These are phyloP conservation scores for Gadopsis bispinosus DNA, from an alignment of 2,797 vertebrate genomes.

Conservation along the genomic window DNA sequence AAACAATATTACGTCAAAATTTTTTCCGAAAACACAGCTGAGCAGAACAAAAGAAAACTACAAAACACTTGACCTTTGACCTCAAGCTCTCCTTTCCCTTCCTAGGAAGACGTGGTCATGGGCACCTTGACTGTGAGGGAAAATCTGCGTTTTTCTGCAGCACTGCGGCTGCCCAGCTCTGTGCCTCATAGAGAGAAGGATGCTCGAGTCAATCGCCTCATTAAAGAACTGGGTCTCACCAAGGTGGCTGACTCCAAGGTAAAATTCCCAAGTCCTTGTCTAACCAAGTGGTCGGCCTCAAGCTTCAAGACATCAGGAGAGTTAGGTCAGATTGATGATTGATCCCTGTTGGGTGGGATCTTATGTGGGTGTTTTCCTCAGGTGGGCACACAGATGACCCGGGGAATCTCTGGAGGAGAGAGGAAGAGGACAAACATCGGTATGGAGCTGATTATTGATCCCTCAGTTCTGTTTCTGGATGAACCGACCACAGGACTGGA, in stretches of 20 bases:
- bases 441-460: conserved; percentile 96
- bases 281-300: not conserved
- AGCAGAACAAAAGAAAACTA: not conserved
- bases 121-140: conserved; percentile 95
- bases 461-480: conserved; percentile 93
- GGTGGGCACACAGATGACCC: conserved; percentile 92
- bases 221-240: conserved; percentile 91
- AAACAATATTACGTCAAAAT: not conserved
- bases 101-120: conserved; percentile 95
- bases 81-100: conserved; percentile 2
- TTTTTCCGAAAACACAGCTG: not conserved
- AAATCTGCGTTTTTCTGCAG: conserved; percentile 95
- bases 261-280: not conserved
- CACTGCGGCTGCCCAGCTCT: conserved; percentile 89
- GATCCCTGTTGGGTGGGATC: not conserved
- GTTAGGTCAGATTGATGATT: not conserved
- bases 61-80: conserved; percentile 31
- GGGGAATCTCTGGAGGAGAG: conserved; percentile 96
- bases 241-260: conserved; percentile 96
- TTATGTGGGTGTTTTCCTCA: conserved; percentile 55
- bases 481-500: conserved; percentile 96
- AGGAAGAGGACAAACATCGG: conserved; percentile 95
- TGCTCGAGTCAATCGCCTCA: conserved; percentile 87
- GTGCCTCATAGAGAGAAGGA: conserved; percentile 88
- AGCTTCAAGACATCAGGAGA: not conserved